phyloP scores from a whole-genome alignment of 1,140 invertebrate species.

The Chlorops oryzae region DNA sequence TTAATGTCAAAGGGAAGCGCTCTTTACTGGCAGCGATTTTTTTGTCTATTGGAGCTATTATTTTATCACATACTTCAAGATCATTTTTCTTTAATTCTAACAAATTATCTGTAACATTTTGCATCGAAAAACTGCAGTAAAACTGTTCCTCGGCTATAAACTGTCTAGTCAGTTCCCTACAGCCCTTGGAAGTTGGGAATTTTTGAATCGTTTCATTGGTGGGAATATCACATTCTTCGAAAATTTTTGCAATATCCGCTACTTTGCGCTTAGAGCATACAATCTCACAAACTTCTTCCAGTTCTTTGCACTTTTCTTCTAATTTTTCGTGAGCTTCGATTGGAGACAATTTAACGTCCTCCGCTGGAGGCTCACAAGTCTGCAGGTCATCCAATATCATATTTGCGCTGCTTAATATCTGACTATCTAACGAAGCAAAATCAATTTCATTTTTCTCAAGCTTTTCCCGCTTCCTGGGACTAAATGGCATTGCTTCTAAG shows the following conservation, averaged over 20 bases:
- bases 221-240: too few species aligned
- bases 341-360: slow-evolving; percentile 20
- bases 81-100: not conserved
- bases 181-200: too few species aligned
- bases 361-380: slow-evolving; percentile 6
- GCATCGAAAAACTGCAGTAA: too few species aligned
- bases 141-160: too few species aligned
- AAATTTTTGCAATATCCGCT: slow-evolving; percentile 22
- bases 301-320: slow-evolving; percentile 16
- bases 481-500: slow-evolving; percentile 37
- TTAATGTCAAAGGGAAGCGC: not conserved
- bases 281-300: slow-evolving; percentile 28
- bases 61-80: slow-evolving; percentile 5
- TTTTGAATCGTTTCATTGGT: too few species aligned
- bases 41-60: not conserved
- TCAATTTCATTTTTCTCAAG: slow-evolving; percentile 25
- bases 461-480: slow-evolving; percentile 23
- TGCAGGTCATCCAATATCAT: slow-evolving; percentile 25
- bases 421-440: too few species aligned
- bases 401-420: too few species aligned
- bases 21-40: not conserved
- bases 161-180: too few species aligned
- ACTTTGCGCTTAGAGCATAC: slow-evolving; percentile 32
- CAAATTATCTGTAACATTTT: too few species aligned
- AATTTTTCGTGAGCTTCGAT: slow-evolving; percentile 13